phyloP scores from a whole-genome alignment of 2,888 invertebrate genomes.

The Crocallis elinguaria region DNA sequence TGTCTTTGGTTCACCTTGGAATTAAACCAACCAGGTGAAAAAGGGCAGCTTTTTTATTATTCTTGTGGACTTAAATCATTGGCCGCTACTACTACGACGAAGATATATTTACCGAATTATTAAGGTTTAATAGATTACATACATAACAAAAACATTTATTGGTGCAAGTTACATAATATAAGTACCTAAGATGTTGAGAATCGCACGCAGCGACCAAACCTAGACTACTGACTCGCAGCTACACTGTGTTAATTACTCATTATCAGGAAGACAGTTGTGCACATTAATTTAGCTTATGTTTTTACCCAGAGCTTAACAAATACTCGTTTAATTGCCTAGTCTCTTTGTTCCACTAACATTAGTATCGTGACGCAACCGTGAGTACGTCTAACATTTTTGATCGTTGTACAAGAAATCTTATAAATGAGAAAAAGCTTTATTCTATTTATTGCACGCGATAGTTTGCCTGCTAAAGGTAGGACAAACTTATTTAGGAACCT shows the following conservation, averaged over 20 bases:
- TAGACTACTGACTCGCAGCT: slow-evolving; percentile 58
- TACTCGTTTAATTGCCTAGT: slow-evolving; percentile 77
- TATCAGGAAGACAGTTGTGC: slow-evolving; percentile 76
- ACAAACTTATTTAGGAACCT: not conserved
- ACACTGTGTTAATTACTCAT: slow-evolving; percentile 78
- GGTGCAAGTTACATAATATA: not conserved
- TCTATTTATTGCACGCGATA: slow-evolving; percentile 27
- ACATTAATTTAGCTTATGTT: slow-evolving; percentile 75
- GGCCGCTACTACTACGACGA: no score
- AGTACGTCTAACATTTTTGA: slow-evolving; percentile 67
- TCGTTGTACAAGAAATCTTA: slow-evolving; percentile 62
- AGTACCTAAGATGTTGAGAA: no score
- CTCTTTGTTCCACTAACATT: slow-evolving; percentile 75
- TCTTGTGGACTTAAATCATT: no score
- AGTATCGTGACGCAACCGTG: slow-evolving; percentile 72
- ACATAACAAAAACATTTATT: not conserved
- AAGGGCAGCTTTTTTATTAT: no score
- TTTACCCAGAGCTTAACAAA: slow-evolving; percentile 77
- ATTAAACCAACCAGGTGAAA: no score
- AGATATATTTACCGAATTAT: no score
- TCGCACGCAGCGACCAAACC: not conserved
- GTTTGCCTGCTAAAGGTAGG: slow-evolving; percentile 45
- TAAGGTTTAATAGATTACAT: no score
- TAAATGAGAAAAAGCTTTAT: slow-evolving; percentile 21
- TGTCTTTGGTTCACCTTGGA: no score